These are phyloP conservation scores for Acanthisitta chloris DNA, from an alignment of 2,113 vertebrate genomes.

Conservation along the genomic window DNA sequence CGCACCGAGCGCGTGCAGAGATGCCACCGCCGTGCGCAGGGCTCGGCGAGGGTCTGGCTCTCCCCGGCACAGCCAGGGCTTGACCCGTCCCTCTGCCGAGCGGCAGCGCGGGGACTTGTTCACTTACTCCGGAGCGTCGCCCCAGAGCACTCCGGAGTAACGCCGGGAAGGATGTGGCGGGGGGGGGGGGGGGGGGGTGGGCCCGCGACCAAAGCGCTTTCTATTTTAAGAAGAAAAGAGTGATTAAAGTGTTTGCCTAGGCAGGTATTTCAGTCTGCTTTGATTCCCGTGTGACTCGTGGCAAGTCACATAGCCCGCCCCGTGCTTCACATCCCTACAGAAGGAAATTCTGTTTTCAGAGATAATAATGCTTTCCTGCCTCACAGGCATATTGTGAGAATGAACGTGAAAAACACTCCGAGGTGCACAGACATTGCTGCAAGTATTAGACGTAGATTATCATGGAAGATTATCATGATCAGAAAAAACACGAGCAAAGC, in stretches of 20 bases:
- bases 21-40: neutral
- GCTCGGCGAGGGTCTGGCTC: neutral
- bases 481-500: neutral
- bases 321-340: neutral
- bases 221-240: conserved; percentile 34
- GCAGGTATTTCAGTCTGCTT: conserved; percentile 26
- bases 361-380: neutral
- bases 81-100: neutral
- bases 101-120: neutral
- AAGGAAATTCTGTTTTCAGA: neutral
- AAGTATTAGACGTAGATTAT: neutral
- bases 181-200: neutral
- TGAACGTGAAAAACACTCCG: neutral
- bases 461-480: neutral
- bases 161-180: neutral
- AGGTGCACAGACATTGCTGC: neutral
- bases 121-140: neutral
- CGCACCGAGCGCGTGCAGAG: rapidly evolving
- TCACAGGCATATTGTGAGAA: neutral
- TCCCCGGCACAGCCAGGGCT: rapidly evolving
- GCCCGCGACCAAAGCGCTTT: neutral
- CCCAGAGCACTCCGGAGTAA: neutral
- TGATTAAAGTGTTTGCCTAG: conserved; percentile 37
- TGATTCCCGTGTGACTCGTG: neutral
- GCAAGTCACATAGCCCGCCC: neutral